These are phyloP conservation scores for Triops cancriformis DNA, from an alignment of 1,140 invertebrate species.

Conservation along the genomic window DNA sequence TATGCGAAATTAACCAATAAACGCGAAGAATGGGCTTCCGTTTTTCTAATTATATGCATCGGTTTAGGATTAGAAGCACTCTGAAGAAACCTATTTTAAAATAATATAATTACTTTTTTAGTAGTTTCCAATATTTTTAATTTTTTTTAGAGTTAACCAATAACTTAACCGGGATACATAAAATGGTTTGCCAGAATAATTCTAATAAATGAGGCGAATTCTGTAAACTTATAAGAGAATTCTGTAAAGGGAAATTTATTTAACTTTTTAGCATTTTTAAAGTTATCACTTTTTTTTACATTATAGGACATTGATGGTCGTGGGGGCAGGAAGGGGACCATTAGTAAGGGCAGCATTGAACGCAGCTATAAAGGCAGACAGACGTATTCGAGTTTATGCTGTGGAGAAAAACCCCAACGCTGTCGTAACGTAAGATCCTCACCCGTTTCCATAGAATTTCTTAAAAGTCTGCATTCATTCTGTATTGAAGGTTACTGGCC, in stretches of 20 bases:
- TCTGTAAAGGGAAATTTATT: background rate
- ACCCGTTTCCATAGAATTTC: slow-evolving; percentile 19
- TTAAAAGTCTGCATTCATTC: slow-evolving; percentile 31
- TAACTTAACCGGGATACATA: background rate
- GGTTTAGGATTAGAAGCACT: no score
- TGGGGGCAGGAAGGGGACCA: slow-evolving; percentile 92
- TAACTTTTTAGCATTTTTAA: background rate
- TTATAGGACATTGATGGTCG: slow-evolving; percentile 68
- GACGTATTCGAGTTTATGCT: slow-evolving; percentile 71
- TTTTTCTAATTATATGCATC: no score
- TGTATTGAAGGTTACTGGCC: slow-evolving; percentile 52
- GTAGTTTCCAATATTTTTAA: no score
- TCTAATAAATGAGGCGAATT: background rate
- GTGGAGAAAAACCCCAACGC: slow-evolving; percentile 99
- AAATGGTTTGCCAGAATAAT: slow-evolving; percentile 11
- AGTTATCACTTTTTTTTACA: background rate
- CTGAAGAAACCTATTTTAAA: no score
- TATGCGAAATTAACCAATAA: no score
- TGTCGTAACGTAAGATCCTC: slow-evolving; percentile 60
- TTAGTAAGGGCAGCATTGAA: slow-evolving; percentile 74
- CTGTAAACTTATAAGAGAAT: background rate
- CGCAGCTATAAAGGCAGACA: slow-evolving; percentile 59
- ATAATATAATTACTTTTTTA: no score
- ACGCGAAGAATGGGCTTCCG: no score
- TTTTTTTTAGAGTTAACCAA: background rate